These are phyloP conservation scores for Chaetogeoica ovagalla DNA, from an alignment of 2,888 invertebrate genomes.

Conservation along the genomic window DNA sequence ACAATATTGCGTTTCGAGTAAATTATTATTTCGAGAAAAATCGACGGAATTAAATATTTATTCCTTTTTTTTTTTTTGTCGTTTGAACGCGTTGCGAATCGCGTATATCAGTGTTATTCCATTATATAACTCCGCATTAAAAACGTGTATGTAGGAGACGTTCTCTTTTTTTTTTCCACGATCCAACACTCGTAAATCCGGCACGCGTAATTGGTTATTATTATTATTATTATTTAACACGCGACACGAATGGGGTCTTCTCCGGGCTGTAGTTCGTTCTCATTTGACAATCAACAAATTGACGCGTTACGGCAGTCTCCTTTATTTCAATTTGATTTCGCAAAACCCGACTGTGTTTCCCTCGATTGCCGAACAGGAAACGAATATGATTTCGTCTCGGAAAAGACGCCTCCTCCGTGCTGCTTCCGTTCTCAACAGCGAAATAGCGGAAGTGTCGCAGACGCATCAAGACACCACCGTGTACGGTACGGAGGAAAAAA, in stretches of 20 bases:
- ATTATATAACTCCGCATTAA: too few relatives aligned
- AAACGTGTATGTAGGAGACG: not conserved
- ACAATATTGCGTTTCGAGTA: too few relatives aligned
- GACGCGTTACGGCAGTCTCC: constrained; percentile 39
- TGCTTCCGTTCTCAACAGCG: constrained; percentile 33
- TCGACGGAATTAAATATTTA: too few relatives aligned
- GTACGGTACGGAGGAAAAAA: not conserved
- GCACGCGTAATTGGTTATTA: constrained; percentile 49
- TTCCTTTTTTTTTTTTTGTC: too few relatives aligned
- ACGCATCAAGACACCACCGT: not conserved
- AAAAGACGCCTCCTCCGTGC: constrained; percentile 35
- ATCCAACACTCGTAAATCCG: constrained; percentile 41
- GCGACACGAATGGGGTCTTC: not conserved
- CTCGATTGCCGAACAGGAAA: constrained; percentile 46
- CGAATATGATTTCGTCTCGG: constrained; percentile 34
- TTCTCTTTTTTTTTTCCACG: constrained; percentile 44
- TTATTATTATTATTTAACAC: constrained; percentile 48
- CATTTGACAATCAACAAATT: constrained; percentile 29
- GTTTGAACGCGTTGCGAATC: not conserved
- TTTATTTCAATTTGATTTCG: constrained; percentile 49
- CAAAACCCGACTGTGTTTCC: constrained; percentile 42
- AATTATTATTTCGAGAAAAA: too few relatives aligned
- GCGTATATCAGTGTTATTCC: too few relatives aligned
- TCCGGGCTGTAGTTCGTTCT: not conserved
- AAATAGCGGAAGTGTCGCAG: constrained; percentile 39